Percentiles rank a stretch among this genome's conserved stretches.
Conservation (phyloP, 2,888 invertebrate genomes). For the Ryuthela nishihirai region DNA sequence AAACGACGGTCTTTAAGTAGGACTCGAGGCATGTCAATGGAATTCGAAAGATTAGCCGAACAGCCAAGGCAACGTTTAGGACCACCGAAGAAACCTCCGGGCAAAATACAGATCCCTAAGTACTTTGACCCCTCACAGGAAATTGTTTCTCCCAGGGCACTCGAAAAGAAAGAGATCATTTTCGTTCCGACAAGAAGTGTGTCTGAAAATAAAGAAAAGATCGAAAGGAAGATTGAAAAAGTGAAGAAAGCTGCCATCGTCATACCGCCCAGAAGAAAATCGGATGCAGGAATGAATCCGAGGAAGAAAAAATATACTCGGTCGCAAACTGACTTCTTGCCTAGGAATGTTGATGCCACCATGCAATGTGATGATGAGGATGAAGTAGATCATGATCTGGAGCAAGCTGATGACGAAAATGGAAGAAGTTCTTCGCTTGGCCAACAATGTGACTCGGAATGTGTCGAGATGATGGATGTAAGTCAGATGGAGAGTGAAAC, state of each 20-base stretch:
- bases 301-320: not conserved
- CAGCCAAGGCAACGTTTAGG: not conserved
- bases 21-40: slow-evolving; percentile 13
- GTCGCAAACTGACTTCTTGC: not conserved
- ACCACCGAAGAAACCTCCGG: slow-evolving; percentile 11
- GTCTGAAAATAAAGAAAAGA: slow-evolving; percentile 31
- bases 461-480: too few relatives aligned
- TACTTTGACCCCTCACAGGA: slow-evolving; percentile 16
- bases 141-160: not conserved
- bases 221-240: slow-evolving; percentile 28
- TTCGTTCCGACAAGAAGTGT: slow-evolving; percentile 21
- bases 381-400: too few relatives aligned
- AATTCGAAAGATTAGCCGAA: slow-evolving; percentile 8
- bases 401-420: too few relatives aligned
- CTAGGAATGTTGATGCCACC: too few relatives aligned
- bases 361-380: too few relatives aligned
- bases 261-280: slow-evolving; percentile 1
- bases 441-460: too few relatives aligned
- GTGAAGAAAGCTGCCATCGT: slow-evolving; percentile 23
- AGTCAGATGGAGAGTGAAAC: too few relatives aligned
- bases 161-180: slow-evolving; percentile 6
- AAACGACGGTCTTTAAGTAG: slow-evolving; percentile 1
- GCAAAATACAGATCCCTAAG: slow-evolving; percentile 24
- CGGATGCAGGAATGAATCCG: not conserved
- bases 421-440: too few relatives aligned